Evolutionary conservation across 2,113 vertebrate genomes (phyloP).

Genomic region (Gallinago media): DNA sequence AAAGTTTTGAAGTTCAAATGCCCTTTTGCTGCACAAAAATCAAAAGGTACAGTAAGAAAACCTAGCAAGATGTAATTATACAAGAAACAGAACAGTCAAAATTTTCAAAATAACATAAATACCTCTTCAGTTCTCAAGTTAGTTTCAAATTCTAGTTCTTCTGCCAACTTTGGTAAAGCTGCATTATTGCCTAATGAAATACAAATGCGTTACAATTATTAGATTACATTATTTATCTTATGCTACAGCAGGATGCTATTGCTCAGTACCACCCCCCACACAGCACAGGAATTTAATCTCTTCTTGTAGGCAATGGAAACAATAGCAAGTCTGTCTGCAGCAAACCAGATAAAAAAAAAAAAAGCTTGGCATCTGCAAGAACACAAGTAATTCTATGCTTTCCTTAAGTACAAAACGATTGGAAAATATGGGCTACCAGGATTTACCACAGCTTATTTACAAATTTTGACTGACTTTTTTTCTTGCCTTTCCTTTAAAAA

Average conservation of each 20-base stretch:
- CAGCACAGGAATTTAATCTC: background rate
- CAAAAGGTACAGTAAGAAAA: background rate
- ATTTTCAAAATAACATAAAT: conserved; percentile 30
- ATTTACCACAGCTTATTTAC: background rate
- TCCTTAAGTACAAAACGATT: background rate
- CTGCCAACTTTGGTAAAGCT: conserved; percentile 32
- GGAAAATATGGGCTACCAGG: background rate
- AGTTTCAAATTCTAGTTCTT: conserved; percentile 40
- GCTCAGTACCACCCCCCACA: background rate
- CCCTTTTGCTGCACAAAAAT: background rate
- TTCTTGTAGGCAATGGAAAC: background rate
- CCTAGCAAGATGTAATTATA: background rate
- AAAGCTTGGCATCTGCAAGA: background rate
- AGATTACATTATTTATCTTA: background rate
- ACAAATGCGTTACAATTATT: conserved; percentile 40
- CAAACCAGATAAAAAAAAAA: background rate
- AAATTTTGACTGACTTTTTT: background rate
- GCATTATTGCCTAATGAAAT: conserved; percentile 73
- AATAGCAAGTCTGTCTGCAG: background rate
- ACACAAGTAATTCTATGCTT: background rate
- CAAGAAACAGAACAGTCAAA: background rate
- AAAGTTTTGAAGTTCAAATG: background rate
- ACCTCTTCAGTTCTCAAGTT: conserved; percentile 68
- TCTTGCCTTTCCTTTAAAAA: background rate
- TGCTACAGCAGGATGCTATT: background rate